Evolutionary conservation across 2,113 vertebrate species (phyloP).

Genomic region (Sorex araneus): DNA sequence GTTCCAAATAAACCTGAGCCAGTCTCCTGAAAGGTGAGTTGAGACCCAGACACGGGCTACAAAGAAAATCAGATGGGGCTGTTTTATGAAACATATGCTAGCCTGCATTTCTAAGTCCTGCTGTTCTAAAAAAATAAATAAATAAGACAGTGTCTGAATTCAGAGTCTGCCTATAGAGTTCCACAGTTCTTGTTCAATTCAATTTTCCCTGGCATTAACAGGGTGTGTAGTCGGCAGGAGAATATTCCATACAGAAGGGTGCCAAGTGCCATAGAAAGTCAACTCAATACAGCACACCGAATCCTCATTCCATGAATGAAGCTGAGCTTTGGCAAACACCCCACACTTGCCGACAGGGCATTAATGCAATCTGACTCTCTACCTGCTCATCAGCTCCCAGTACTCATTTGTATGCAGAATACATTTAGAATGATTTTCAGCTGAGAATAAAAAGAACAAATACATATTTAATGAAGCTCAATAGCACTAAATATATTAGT

Average conservation of each 20-base stretch:
- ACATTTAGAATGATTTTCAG: constrained; percentile 73
- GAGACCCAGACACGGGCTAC: not conserved
- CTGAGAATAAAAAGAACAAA: constrained; percentile 59
- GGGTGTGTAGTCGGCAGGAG: not conserved
- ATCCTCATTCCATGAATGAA: not conserved
- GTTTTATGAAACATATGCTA: not conserved
- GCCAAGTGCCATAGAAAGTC: not conserved
- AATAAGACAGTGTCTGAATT: not conserved
- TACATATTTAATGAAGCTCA: constrained; percentile 78
- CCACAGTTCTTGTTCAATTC: not conserved
- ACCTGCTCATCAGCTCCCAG: constrained; percentile 26
- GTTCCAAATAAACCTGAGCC: not conserved
- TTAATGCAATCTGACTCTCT: constrained; percentile 12
- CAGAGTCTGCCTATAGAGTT: not conserved
- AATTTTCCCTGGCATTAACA: not conserved
- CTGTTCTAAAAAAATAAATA: not conserved
- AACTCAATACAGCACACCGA: not conserved
- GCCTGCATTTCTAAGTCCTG: not conserved
- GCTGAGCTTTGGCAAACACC: not conserved
- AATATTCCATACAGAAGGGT: not conserved
- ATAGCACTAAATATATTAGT: constrained; percentile 69
- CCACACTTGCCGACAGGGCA: not conserved
- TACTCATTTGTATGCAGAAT: constrained; percentile 66
- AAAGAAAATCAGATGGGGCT: not conserved
- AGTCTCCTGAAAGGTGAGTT: not conserved